Evolutionary conservation across 2,113 vertebrate genomes (phyloP), one percentile per base, ranked within the genome.

Genomic region (Cyanoramphus novaezelandiae): DNA sequence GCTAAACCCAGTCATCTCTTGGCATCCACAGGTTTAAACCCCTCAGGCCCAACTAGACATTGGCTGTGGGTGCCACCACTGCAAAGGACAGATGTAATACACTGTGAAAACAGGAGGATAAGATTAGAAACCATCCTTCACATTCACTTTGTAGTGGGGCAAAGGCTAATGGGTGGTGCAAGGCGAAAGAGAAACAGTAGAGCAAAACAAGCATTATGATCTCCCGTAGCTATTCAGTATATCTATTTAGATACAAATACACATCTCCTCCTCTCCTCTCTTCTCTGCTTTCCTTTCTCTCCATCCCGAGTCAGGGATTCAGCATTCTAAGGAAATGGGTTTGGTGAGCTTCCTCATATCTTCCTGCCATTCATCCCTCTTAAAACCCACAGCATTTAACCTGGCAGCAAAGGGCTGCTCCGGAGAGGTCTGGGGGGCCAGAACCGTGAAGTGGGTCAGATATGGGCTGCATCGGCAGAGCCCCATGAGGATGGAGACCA

Each of bases 401-500:
- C 47, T 44, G 71, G 29, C 50, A 75, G 80, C 41, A 41, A 43
- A 77, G 53, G 7, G 24, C 57, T 17, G 23, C 41, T 63, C 35
- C 2, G 1, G 37, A 35, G 47, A 46, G 37, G 19, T 11, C 29
- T 1, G 1, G 23, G 60, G 52, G 24, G 3, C 46, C 60, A 76
- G 21, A 53, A 33, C 39, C 0, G 0, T 6, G 29, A 17, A 62
- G 10, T 52, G 65, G 69, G 60, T 27, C 64, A 35, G 41, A 47
- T 35, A 27, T 46, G 53, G 72, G 59, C 49, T 78, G 29, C 14
- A 14, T 0, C 19, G 46, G 44, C 17, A 70, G 25, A 62, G 7
- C 43, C 39, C 63, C 3, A 1, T 6, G 63, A 44, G 52, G n/a
- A 35, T 49, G 0, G 3, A 67, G 86, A 57, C 44, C 0, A 6